Evolutionary conservation across 2,888 invertebrate genomes (phyloP), one percentile per base, ranked within the genome.

Genomic region (Eueremaeus valkanovi): DNA sequence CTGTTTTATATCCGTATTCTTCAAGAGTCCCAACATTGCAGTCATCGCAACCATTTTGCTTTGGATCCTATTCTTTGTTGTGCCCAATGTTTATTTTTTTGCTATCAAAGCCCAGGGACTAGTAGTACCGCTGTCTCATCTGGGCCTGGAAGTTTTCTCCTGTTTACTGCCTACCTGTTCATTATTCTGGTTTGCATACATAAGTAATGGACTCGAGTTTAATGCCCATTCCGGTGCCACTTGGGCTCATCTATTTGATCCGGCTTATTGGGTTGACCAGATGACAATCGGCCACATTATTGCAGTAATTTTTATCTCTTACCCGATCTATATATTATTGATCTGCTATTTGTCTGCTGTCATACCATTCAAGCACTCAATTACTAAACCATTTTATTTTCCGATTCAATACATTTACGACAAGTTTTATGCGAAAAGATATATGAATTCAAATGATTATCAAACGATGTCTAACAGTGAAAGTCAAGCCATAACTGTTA

Each of bases 341-440:
- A 72, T 72, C 18, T 72, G 49, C n/a, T 72, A 31, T 31, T 72
- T 72, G 18, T 72, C 45, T 40, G 45, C 31, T 49, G 31, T 72
- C 2, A 49, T 70, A 21, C 21, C 49, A 42, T 63, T 36, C 29
- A 31, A 63, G 21, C 1, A 63, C 9, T 33, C 63, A 18, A 33
- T 29, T 16, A 1, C 1, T 13, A 63, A 36, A 16, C 63, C 63
- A n/a, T 63, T 63, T 21, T 63, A 63, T 33, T 63, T 63, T 63
- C 63, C 63, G 13, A 3, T 63, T 3, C 13, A 63, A 63, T 63
- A 27, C 33, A 33, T 63, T 63, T 31, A 33, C 18, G 33, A 63
- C 16, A 16, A n/a, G n/a, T 3, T 63, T n/a, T n/a, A n/a, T 58
- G 27, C 1, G 8, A 24, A 13, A 29, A 58, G 3, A 29, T 58